Base-by-base conservation (phyloP, 1,140 invertebrate genomes). In the Leptopilina boulardi region DNA sequence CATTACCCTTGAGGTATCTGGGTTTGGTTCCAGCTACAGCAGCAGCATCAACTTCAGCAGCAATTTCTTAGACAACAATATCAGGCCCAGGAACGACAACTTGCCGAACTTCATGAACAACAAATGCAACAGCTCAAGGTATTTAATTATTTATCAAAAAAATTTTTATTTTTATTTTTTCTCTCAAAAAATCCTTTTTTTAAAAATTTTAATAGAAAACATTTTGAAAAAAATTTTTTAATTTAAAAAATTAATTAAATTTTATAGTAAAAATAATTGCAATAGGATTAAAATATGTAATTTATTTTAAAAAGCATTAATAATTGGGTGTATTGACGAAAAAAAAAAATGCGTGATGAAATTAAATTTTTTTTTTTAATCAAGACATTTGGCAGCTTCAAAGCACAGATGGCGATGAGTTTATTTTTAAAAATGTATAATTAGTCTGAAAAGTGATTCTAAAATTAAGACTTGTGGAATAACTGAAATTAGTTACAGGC, bases 31-130 rank as follows among this genome's bases (percentile, higher is more conserved):
- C 93, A 96, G 94, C 91, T 98, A 87, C 97, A 98, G 92, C 96
- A 98, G 90, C 95, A 97, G 82, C 96, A 98, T 89, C 96, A 97
- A 86, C 91, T 98, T 83, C 96, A 98, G 87, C 96, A 98, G 84
- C 96, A 97, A 89, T 94, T 97, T 80, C 93, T 98, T 71, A 92
- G 96, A 71, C 96, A 97, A 86, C 95, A 97, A 86, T 98, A 96
- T 90, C 95, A 98, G 84, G 95, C 95, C 77, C 96, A 97, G 87
- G 94, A 96, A 82, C 95, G 97, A 87, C 96, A 97, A 88, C 92
- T 98, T 83, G 95, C 96, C 71, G 94, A 96, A 85, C 93, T 97
- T 85, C 97, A 98, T 90, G 96, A 98, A 89, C 94, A 97, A 81
- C 96, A 98, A 90, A 91, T 96, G 89, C 96, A 97, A 85, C 96